Evolutionary conservation across 2,888 invertebrate species (phyloP), one percentile per base, ranked within the genome.

Genomic region (Nasonovia ribisnigri): DNA sequence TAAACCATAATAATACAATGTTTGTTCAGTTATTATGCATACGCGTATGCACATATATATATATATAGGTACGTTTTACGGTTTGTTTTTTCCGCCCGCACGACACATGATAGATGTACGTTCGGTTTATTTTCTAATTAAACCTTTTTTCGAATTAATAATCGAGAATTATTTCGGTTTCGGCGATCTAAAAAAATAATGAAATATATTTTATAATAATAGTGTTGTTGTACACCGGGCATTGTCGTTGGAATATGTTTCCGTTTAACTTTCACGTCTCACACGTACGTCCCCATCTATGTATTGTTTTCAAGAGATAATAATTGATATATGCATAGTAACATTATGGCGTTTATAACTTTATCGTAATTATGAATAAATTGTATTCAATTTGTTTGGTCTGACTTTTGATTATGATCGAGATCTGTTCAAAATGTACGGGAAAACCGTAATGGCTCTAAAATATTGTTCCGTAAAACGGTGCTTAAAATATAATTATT

Each of bases 21-120:
- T 60, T 57, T 77, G 89, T 43, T 36, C 36, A 43, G n/a, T 57
- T 60, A 89, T 89, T 77, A 77, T 77, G 77, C 77, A 36, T 77
- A 20, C 36, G 20, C 36, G 36, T 24, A 26, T 84, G 26, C 20
- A 26, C 2, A 1, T 36, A 77, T 77, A 77, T 5, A n/a, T n/a
- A n/a, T 67, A 67, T n/a, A 60, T 16, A 46, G 46, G 11, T 42
- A 84, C 26, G 29, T 43, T 43, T 84, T 43, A 84, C 29, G 8
- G 20, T 77, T 24, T 1, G 77, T 77, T 77, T 77, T 77, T 36
- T 36, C 20, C 20, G 8, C 77, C 20, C 20, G 8, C 20, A 36
- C 20, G 36, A 77, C 36, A 77, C 36, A 77, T 67, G 67, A 77
- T 77, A 20, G 36, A 77, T 77, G 36, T 36, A 77, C 36, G 77